A percentile compares a stretch with the other conserved stretches of the same genome.
These are phyloP conservation scores for Drosophila mojavensis DNA, from an alignment of 1,140 invertebrate genomes.

Conservation along the genomic window DNA sequence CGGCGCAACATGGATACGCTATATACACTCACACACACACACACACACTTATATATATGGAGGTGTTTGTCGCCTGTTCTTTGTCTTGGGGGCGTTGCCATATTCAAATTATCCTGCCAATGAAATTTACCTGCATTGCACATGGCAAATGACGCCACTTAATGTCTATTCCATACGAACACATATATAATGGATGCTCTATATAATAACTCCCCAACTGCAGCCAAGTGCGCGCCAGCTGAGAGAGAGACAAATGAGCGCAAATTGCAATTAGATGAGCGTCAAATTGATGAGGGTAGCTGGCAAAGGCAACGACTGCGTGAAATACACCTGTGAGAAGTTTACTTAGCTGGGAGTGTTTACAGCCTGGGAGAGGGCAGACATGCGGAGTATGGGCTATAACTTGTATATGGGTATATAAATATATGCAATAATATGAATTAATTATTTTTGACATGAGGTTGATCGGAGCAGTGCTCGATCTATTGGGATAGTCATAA, in stretches of 20 bases:
- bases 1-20: conserved; percentile 2
- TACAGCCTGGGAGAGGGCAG: no score
- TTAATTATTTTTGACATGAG: no score
- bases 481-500: no score
- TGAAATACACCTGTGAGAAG: no score
- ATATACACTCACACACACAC: conserved; percentile 2
- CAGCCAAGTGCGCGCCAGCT: not conserved
- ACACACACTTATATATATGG: not conserved
- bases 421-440: no score
- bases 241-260: conserved; percentile 27
- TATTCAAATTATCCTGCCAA: conserved; percentile 59
- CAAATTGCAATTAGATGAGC: conserved; percentile 41
- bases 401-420: no score
- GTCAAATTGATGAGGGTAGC: conserved; percentile 26
- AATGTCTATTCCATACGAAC: not conserved
- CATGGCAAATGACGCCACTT: conserved; percentile 36
- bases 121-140: conserved; percentile 17
- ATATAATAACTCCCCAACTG: not conserved
- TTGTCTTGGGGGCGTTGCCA: conserved; percentile 65
- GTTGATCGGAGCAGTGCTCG: no score
- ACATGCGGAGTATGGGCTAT: no score
- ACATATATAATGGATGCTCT: not conserved
- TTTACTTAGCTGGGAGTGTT: no score
- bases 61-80: conserved; percentile 31
- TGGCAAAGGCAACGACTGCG: no score